These are phyloP conservation scores for Cyrtonyx montezumae DNA, from an alignment of 2,113 vertebrate genomes.

Conservation along the genomic window DNA sequence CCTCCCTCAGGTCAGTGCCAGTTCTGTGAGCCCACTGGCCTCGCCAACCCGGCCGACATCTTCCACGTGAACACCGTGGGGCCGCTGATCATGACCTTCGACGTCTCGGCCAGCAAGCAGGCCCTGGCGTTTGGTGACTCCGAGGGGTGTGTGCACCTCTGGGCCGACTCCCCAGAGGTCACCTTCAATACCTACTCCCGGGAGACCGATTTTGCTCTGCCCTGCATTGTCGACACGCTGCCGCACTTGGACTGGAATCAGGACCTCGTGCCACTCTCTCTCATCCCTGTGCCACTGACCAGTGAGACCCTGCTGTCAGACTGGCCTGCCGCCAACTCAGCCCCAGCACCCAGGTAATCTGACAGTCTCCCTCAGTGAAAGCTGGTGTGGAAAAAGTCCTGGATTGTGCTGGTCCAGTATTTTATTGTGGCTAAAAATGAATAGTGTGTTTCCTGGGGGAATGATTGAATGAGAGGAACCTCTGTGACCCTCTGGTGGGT, in stretches of 20 bases:
- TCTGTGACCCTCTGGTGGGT: not conserved
- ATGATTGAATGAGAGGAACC: not conserved
- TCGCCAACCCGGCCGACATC: conserved; percentile 93
- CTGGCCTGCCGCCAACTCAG: conserved; percentile 85
- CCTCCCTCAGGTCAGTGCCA: conserved; percentile 89
- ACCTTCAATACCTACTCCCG: conserved; percentile 95
- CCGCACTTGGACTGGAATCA: conserved; percentile 97
- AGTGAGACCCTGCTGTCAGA: conserved; percentile 90
- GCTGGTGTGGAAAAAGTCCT: rapidly evolving
- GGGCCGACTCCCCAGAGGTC: conserved; percentile 91
- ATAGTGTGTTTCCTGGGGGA: not conserved
- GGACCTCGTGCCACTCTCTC: conserved; percentile 92
- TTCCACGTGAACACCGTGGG: conserved; percentile 96
- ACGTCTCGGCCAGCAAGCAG: conserved; percentile 95
- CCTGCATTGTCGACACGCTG: conserved; percentile 92
- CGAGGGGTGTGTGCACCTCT: conserved; percentile 93
- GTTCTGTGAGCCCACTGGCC: conserved; percentile 97
- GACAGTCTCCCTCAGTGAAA: rapidly evolving
- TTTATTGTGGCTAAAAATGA: not conserved
- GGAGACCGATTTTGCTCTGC: conserved; percentile 93
- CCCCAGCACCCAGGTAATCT: conserved; percentile 88
- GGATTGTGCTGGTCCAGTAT: no score
- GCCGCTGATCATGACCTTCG: conserved; percentile 96
- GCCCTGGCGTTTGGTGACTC: conserved; percentile 96
- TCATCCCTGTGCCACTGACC: conserved; percentile 92